Base-by-base conservation (phyloP, 1,140 invertebrate species). In the Hypsibius dujardini region DNA sequence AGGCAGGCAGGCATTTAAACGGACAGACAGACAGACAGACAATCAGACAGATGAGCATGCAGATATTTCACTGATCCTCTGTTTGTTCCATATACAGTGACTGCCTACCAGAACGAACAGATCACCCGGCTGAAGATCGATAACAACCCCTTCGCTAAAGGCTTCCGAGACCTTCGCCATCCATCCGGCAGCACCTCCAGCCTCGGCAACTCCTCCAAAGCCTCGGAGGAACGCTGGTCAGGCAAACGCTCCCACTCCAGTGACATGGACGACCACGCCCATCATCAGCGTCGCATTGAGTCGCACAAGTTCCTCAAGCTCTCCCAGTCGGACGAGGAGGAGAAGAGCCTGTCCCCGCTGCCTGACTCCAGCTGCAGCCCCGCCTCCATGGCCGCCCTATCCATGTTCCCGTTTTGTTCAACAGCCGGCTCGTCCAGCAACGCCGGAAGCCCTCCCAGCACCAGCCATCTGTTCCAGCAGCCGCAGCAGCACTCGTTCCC, bases 81-180 rank as follows among this genome's bases (percentile, higher is more conserved):
- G 7, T 56, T 56, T 7, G 50, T 56, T 56, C 50, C 7, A 15
- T 42, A 15, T 67, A 7, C 62, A 67, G 90, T 94, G 40, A 94
- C 90, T 0, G 90, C 90, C 70, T 94, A 94, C 80, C 80, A 81
- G 73, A 81, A 81, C 72, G 79, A 80, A 74, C 89, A 90, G 85
- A 93, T 95, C 74, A 95, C 90, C 1, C 87, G 91, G 76, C 77
- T 95, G 73, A 95, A 95, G 79, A 95, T 95, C 73, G 86, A 94
- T 78, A 87, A 93, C 79, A 95, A 95, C 80, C 92, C 92, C 0
- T 95, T 95, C 80, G 92, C 92, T 1, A 95, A 95, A 82, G 92
- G 92, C 0, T 95, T 95, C 79, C 84, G 91, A 42, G 88, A 92
- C 72, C 62, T 67, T 7, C 62, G 42, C 28, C 28, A 28, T 28